phyloP scores from a whole-genome alignment of 1,140 invertebrate genomes.

The Camponotus pennsylvanicus region DNA sequence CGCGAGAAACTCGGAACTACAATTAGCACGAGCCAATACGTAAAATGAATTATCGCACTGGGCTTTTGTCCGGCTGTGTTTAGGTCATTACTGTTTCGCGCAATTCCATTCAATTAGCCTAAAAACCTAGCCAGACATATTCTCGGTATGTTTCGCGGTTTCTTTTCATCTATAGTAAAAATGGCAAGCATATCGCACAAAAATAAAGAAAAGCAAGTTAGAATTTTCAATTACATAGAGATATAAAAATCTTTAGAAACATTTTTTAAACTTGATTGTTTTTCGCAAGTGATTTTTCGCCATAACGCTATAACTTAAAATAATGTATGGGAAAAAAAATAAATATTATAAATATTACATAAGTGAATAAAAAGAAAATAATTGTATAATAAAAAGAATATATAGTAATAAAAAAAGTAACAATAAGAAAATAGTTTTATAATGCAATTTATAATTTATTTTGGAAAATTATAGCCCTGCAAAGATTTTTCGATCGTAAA shows the following conservation, averaged over 20 bases:
- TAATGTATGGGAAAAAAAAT: not conserved
- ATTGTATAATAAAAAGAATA: not conserved
- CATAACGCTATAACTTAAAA: not conserved
- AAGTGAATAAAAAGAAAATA: not conserved
- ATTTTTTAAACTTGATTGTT: not conserved
- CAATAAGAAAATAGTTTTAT: too few relatives aligned
- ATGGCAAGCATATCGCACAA: not conserved
- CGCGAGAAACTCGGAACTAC: slow-evolving; percentile 72
- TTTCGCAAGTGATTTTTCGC: not conserved
- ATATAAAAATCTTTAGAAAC: not conserved
- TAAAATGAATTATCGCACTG: slow-evolving; percentile 79
- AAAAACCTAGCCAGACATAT: slow-evolving; percentile 27
- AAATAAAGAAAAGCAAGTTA: not conserved
- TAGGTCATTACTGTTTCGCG: slow-evolving; percentile 67
- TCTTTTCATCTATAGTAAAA: slow-evolving; percentile 18
- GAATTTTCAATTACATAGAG: not conserved
- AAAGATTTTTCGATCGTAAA: not conserved
- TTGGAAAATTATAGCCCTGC: not conserved
- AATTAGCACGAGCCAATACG: slow-evolving; percentile 77
- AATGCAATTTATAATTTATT: not conserved
- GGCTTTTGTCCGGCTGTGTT: slow-evolving; percentile 65
- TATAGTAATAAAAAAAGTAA: too few relatives aligned
- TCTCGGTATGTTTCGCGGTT: not conserved
- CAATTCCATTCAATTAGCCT: slow-evolving; percentile 66
- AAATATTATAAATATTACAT: not conserved